phyloP scores from a whole-genome alignment of 2,888 invertebrate genomes.

The Coelopa pilipes region DNA sequence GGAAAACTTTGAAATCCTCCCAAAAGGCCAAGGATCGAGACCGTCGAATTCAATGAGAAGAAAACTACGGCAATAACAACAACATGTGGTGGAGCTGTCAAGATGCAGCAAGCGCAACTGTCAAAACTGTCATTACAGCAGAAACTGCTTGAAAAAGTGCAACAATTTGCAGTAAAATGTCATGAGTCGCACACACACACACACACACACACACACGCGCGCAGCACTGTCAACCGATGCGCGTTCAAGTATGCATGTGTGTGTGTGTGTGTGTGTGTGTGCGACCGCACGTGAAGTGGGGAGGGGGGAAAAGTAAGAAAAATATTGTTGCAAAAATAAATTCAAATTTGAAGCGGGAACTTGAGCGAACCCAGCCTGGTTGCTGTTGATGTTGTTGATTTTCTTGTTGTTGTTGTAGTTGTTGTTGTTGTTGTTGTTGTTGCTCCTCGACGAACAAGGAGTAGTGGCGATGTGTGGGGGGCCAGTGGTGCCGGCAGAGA shows the following conservation, averaged over 20 bases:
- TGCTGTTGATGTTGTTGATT: not conserved
- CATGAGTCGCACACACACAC: not conserved
- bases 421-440: not conserved
- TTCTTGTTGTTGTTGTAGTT: not conserved
- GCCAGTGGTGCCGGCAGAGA: too few relatives aligned
- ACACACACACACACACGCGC: too few relatives aligned
- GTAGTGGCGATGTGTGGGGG: too few relatives aligned
- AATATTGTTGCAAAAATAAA: conserved; percentile 11
- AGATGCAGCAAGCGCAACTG: conserved; percentile 3
- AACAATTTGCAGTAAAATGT: conserved; percentile 15
- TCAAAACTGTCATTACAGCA: conserved; percentile 18
- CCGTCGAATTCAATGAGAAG: not conserved
- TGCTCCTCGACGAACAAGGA: not conserved
- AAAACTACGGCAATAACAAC: not conserved
- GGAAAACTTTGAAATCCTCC: too few relatives aligned
- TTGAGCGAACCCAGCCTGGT: not conserved
- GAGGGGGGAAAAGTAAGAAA: not conserved
- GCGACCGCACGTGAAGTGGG: not conserved
- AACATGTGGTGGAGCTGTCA: not conserved
- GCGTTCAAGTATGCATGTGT: not conserved
- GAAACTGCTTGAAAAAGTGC: conserved; percentile 17
- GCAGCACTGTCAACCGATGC: too few relatives aligned
- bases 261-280: not conserved
- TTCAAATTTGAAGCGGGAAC: conserved; percentile 14
- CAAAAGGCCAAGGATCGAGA: too few relatives aligned